phyloP scores from a whole-genome alignment of 2,888 invertebrate genomes.

The Euproctis similis region DNA sequence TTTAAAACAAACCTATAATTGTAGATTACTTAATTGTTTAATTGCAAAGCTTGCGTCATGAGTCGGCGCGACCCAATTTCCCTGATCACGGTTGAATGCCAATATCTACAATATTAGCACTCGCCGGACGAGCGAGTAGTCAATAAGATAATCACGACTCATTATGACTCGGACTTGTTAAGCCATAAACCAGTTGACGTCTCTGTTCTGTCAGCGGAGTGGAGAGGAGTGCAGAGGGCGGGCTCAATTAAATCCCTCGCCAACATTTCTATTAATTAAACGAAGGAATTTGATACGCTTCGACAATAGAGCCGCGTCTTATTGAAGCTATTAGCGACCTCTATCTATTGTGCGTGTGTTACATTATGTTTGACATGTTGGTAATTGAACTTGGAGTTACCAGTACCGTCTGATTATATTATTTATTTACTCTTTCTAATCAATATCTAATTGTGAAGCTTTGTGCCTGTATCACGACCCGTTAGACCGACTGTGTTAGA shows the following conservation, averaged over 20 bases:
- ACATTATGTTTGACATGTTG: slow-evolving; percentile 17
- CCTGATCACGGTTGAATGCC: slow-evolving; percentile 1
- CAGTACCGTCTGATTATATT: background rate
- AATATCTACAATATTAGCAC: slow-evolving; percentile 13
- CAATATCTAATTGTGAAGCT: no score
- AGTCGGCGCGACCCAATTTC: slow-evolving; percentile 2
- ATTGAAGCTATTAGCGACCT: slow-evolving; percentile 18
- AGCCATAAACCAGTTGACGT: slow-evolving; percentile 14
- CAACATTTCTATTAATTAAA: slow-evolving; percentile 38
- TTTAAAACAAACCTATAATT: no score
- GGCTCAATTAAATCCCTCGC: slow-evolving; percentile 34
- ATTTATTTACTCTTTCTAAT: no score
- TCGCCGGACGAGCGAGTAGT: slow-evolving; percentile 10
- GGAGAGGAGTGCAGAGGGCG: slow-evolving; percentile 30
- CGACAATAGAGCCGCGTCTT: slow-evolving; percentile 22
- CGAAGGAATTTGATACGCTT: slow-evolving; percentile 34
- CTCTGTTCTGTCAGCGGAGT: slow-evolving; percentile 27
- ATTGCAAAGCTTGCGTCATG: background rate
- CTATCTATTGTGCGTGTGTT: slow-evolving; percentile 26
- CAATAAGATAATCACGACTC: slow-evolving; percentile 26
- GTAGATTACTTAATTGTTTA: slow-evolving; percentile 1
- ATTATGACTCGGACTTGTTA: slow-evolving; percentile 23
- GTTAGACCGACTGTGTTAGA: no score
- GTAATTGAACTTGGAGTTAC: slow-evolving; percentile 15
- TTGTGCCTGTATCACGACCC: no score